phyloP scores from a whole-genome alignment of 2,113 vertebrate species.

The Hippocampus mohnikei region DNA sequence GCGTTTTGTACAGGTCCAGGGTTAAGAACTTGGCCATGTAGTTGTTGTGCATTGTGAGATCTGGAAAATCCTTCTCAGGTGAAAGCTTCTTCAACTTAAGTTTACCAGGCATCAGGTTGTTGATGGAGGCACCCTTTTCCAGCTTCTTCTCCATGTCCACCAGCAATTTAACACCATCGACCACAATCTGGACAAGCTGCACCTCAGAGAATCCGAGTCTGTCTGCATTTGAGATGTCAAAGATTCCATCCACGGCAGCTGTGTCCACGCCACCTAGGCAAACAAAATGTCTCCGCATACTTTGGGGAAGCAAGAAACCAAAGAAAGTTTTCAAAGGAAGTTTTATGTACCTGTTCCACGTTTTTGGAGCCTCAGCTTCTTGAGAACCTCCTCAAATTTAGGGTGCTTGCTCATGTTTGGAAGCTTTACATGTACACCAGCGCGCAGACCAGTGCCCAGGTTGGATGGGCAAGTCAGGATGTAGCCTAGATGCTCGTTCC shows the following conservation, averaged over 20 bases:
- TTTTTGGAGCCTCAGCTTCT: slow-evolving; percentile 9
- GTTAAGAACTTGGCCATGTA: slow-evolving; percentile 5
- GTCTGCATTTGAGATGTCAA: slow-evolving; percentile 4
- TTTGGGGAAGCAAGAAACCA: not conserved
- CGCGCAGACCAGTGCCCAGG: slow-evolving; percentile 6
- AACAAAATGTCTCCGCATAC: not conserved
- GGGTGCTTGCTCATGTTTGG: slow-evolving; percentile 4
- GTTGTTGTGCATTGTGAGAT: slow-evolving; percentile 3
- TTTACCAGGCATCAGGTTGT: slow-evolving; percentile 3
- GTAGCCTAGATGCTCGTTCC: slow-evolving; percentile 5
- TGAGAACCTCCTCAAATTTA: slow-evolving; percentile 4
- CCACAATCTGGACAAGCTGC: slow-evolving; percentile 6
- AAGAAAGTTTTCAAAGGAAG: not conserved
- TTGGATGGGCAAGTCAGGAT: slow-evolving; percentile 10
- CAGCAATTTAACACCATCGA: not conserved
- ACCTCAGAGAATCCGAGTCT: slow-evolving; percentile 9
- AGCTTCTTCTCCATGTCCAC: slow-evolving; percentile 9
- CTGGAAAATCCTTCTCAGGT: not conserved
- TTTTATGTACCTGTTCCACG: not conserved
- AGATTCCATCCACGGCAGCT: slow-evolving; percentile 8
- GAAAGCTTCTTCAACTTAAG: slow-evolving; percentile 1
- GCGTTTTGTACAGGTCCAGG: slow-evolving; percentile 1
- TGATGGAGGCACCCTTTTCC: slow-evolving; percentile 2
- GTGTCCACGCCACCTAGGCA: slow-evolving; percentile 2
- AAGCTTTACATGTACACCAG: not conserved